Base-by-base conservation (phyloP, 2,113 vertebrate genomes). In the Pristiophorus japonicus region DNA sequence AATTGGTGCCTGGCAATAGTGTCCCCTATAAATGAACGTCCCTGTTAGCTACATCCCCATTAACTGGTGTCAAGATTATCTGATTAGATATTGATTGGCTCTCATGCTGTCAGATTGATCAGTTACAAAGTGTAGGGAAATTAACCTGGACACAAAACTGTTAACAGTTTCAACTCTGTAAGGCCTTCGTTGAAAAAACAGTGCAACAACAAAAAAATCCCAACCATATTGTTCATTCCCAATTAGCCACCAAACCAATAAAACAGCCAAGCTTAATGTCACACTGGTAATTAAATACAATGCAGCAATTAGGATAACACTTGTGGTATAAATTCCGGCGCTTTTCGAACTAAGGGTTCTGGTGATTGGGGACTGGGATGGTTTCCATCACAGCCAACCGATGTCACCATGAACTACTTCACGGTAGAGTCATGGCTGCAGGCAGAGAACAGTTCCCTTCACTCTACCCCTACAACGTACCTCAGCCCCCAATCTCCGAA, bases 1-100 rank as follows among this genome's bases (percentile, higher is more conserved):
- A 70, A 94, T 94, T 67, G 66, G 27, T 47, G 66, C 27, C 93
- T 94, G 93, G 93, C 42, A 94, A 94, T 51, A 70, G 66, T 30
- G 45, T 70, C 66, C 93, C 38, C 38, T 70, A 70, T 73, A 94
- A 94, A 73, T 73, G 93, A 70, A 51, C 14, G 42, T 70, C 93
- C 65, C 93, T 70, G 93, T 45, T 73, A 94, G 93, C 93, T 47
- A 67, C 66, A 51, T 94, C 93, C 63, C 93, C 42, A 94, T 94
- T 94, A 94, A 94, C 65, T 94, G 93, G 27, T 94, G 93, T 94
- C 93, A 94, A 67, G 93, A 94, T 67, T 70, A 94, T 94, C 93
- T 94, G 93, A 94, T 94, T 73, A 94, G 65, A 94, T 94, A 94
- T 94, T 94, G 93, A 94, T 67, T 94, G 65, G 65, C 66, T 94